These are phyloP conservation scores for Penelope pileata DNA, from an alignment of 2,113 vertebrate genomes.

Conservation along the genomic window DNA sequence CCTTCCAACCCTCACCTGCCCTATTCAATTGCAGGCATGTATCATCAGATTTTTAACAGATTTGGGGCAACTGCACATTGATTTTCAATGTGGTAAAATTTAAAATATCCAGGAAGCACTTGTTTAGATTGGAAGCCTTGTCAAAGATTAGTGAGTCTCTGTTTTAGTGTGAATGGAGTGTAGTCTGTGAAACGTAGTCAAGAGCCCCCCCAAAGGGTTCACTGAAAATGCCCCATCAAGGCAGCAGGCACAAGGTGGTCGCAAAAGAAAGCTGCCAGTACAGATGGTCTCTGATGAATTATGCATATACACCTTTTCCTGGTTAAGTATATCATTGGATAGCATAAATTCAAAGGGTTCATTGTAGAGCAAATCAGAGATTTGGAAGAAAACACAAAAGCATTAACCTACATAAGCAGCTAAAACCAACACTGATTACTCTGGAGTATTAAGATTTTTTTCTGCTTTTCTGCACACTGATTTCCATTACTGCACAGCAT, in stretches of 20 bases:
- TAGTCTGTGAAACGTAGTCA: not conserved
- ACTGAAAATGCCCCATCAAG: not conserved
- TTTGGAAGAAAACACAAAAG: not conserved
- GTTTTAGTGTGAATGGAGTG: not conserved
- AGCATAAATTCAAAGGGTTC: not conserved
- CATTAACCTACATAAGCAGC: slow-evolving; percentile 18
- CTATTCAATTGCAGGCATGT: not conserved
- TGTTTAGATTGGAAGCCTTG: not conserved
- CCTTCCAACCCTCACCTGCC: not conserved
- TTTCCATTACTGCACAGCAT: not conserved
- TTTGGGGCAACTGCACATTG: not conserved
- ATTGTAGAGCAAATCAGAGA: not conserved
- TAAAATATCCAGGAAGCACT: not conserved
- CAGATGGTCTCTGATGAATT: not conserved
- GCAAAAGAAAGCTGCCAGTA: not conserved
- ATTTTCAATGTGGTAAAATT: not conserved
- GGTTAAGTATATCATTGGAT: not conserved
- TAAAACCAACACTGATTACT: not conserved
- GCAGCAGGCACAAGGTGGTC: accelerated
- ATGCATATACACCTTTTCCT: not conserved
- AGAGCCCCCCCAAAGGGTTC: not conserved
- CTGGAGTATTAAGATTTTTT: not conserved
- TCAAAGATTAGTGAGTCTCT: not conserved
- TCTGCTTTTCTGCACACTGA: not conserved
- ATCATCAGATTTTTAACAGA: not conserved